phyloP scores from a whole-genome alignment of 2,113 vertebrate genomes.

The Cathartes aura region DNA sequence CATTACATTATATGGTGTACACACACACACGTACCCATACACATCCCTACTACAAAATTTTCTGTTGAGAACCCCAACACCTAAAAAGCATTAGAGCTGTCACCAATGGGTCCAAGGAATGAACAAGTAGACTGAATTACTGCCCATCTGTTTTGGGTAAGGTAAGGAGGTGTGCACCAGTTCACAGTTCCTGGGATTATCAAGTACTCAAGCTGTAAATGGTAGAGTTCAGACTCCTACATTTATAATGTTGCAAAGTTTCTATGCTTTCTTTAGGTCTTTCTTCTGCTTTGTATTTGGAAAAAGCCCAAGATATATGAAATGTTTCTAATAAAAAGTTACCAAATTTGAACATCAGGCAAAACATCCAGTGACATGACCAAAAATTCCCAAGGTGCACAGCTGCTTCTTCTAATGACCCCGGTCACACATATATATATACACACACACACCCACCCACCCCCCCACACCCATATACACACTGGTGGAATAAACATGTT shows the following conservation, averaged over 20 bases:
- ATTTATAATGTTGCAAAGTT: neutral
- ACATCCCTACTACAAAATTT: neutral
- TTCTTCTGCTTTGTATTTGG: neutral
- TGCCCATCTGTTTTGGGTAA: neutral
- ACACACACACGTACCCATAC: neutral
- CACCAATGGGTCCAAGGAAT: neutral
- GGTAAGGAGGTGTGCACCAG: neutral
- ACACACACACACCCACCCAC: too few relatives aligned
- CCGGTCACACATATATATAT: fast-evolving
- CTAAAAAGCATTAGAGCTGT: neutral
- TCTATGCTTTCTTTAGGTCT: neutral
- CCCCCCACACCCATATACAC: neutral
- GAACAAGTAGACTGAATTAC: neutral
- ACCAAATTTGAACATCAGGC: neutral
- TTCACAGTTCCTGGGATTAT: neutral
- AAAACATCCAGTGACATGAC: neutral
- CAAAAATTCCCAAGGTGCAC: neutral
- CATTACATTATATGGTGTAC: too few relatives aligned
- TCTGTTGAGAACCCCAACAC: neutral
- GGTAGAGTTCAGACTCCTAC: neutral
- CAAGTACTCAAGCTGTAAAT: neutral
- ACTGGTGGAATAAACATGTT: neutral
- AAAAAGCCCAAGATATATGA: neutral
- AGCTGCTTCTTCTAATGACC: neutral
- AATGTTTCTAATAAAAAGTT: neutral